Conservation (phyloP, 2,797 vertebrate species). For the Valencia hispanica region DNA sequence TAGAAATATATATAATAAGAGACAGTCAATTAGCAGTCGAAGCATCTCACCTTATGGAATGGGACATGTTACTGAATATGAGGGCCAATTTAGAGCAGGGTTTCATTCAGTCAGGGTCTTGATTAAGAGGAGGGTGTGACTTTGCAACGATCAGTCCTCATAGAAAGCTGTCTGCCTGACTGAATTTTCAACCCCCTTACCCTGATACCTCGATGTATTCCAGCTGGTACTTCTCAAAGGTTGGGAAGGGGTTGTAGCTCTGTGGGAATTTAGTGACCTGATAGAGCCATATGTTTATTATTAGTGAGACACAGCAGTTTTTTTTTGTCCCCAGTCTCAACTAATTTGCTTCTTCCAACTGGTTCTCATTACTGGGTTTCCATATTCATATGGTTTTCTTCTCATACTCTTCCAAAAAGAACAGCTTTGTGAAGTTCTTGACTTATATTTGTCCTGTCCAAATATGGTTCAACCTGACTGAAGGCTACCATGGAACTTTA, state of each 20-base stretch:
- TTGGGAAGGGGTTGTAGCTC: neutral
- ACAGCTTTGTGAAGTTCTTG: neutral
- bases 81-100: neutral
- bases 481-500: too few relatives aligned
- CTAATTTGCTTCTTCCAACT: neutral
- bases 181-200: neutral
- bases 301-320: neutral
- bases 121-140: neutral
- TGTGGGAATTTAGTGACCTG: neutral
- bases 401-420: neutral
- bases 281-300: neutral
- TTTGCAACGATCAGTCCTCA: neutral
- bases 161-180: neutral
- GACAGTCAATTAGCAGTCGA: neutral
- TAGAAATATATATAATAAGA: constrained; percentile 7
- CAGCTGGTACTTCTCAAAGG: neutral
- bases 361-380: neutral
- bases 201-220: neutral
- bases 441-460: neutral
- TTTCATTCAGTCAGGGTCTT: neutral
- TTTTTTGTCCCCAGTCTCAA: neutral
- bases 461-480: neutral
- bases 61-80: neutral
- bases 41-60: neutral
- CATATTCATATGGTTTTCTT: neutral